Percentiles rank a stretch among this genome's conserved stretches.
Conservation (phyloP, 2,888 invertebrate species). For the Catocala sponsa region DNA sequence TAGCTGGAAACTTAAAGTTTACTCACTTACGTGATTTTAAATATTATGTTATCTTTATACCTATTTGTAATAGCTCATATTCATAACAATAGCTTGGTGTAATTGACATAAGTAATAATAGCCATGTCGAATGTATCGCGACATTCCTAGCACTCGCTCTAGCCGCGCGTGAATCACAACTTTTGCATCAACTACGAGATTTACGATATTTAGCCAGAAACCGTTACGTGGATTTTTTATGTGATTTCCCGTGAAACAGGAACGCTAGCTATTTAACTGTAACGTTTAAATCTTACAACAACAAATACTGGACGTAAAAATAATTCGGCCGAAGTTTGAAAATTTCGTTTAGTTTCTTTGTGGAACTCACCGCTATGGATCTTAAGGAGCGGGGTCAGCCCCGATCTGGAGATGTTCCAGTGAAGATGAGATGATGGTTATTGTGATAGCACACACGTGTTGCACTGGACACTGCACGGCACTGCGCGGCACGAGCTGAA, state of each 20-base stretch:
- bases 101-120: too few species aligned
- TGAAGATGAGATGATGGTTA: too few species aligned
- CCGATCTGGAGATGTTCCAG: too few species aligned
- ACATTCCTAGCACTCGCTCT: too few species aligned
- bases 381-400: background rate
- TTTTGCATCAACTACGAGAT: conserved; percentile 31
- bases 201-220: conserved; percentile 40
- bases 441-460: background rate
- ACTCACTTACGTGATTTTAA: too few species aligned
- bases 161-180: conserved; percentile 31
- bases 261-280: conserved; percentile 21
- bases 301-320: conserved; percentile 11
- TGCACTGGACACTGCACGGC: conserved; percentile 3
- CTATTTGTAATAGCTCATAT: too few species aligned
- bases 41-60: too few species aligned
- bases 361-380: conserved; percentile 9
- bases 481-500: background rate
- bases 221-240: conserved; percentile 36
- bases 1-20: too few species aligned
- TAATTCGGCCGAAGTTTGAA: conserved; percentile 7
- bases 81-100: too few species aligned
- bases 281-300: conserved; percentile 9
- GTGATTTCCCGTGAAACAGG: conserved; percentile 33
- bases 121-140: too few species aligned
- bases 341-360: background rate